A percentile compares a stretch with the other conserved stretches of the same genome.
Evolutionary conservation across 2,888 invertebrate genomes (phyloP).

Genomic region (Hyalella azteca): DNA sequence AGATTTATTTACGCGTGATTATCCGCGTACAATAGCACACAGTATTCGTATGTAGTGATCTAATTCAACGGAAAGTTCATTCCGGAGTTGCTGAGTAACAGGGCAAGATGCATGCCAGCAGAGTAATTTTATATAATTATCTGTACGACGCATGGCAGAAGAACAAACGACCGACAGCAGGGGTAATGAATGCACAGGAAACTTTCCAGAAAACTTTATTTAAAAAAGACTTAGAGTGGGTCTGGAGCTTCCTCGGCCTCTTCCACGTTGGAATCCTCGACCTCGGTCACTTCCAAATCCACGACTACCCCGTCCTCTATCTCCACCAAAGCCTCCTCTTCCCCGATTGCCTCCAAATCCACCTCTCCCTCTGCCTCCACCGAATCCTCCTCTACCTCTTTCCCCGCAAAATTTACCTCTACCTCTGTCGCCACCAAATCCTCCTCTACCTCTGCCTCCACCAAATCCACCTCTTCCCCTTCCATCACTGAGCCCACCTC

Average conservation of each 20-base stretch:
- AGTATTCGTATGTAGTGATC: too few species aligned
- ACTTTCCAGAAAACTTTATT: background rate
- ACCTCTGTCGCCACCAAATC: background rate
- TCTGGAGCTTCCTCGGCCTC: background rate
- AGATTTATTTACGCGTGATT: too few species aligned
- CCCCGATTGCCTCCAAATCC: background rate
- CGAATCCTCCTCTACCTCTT: background rate
- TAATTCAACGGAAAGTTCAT: too few species aligned
- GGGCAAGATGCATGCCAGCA: too few species aligned
- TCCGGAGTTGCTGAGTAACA: too few species aligned
- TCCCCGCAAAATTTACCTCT: background rate
- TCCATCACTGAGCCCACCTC: constrained; percentile 38
- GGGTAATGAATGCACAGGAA: too few species aligned
- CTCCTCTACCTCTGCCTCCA: background rate
- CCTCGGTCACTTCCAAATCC: background rate
- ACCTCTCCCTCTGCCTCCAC: background rate
- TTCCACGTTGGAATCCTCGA: background rate
- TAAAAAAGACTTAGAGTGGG: constrained; percentile 6
- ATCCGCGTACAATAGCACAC: too few species aligned
- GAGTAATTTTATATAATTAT: too few species aligned
- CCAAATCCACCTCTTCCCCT: background rate
- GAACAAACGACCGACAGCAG: too few species aligned
- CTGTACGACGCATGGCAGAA: too few species aligned
- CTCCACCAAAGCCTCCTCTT: background rate
- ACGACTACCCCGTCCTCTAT: background rate